Evolutionary conservation across 2,797 vertebrate genomes (phyloP).

Genomic region (Amniataba percoides): DNA sequence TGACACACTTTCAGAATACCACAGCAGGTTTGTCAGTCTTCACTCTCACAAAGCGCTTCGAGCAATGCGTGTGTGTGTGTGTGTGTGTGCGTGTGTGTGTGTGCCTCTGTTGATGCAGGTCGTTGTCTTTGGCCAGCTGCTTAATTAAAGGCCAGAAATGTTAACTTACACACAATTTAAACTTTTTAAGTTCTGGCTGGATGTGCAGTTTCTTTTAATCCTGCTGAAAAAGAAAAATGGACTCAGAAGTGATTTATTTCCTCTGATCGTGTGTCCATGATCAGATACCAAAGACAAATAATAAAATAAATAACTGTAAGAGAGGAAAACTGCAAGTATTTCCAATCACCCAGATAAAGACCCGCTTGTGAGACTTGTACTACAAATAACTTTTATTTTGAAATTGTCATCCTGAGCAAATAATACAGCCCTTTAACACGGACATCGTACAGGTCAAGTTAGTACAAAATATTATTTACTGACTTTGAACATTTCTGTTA

Average conservation of each 20-base stretch:
- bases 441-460: constrained; percentile 34
- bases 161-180: not conserved
- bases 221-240: not conserved
- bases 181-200: not conserved
- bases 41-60: not conserved
- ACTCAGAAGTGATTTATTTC: too few relatives aligned
- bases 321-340: too few relatives aligned
- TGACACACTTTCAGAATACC: constrained; percentile 30
- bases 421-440: constrained; percentile 46
- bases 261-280: not conserved
- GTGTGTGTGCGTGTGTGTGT: not conserved
- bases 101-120: not conserved
- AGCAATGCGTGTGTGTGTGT: not conserved
- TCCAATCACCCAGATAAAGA: not conserved
- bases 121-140: not conserved
- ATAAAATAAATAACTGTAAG: too few relatives aligned
- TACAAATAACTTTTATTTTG: constrained; percentile 68
- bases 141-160: not conserved
- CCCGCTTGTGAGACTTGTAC: constrained; percentile 15
- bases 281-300: not conserved
- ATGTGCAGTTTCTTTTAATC: not conserved
- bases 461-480: constrained; percentile 38
- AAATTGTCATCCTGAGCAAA: constrained; percentile 56
- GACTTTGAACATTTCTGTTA: constrained; percentile 15
- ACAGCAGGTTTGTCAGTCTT: not conserved